Base-by-base conservation (phyloP, 1,140 invertebrate species). In the Brachystomella parvula region DNA sequence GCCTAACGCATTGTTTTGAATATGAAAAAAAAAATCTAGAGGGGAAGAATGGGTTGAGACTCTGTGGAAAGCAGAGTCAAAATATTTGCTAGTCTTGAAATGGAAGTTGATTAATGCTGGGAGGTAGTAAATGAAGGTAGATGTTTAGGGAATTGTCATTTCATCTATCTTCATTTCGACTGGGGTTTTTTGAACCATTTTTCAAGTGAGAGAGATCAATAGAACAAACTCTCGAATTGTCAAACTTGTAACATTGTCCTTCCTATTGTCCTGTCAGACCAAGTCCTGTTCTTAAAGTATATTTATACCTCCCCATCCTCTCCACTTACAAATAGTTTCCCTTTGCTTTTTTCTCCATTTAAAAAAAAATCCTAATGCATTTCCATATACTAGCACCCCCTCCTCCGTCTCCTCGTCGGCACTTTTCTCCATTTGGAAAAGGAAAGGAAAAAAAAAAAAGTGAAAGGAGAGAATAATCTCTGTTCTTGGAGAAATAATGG, bases 181-280 rank as follows among this genome's bases (percentile, higher is more conserved):
- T n/a, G n/a, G n/a, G n/a, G n/a, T n/a, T n/a, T n/a, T n/a, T n/a
- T n/a, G n/a, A n/a, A n/a, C n/a, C n/a, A n/a, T n/a, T n/a, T n/a
- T n/a, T n/a, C n/a, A n/a, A n/a, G n/a, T n/a, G n/a, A n/a, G n/a
- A n/a, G n/a, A n/a, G n/a, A n/a, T n/a, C n/a, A n/a, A n/a, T n/a
- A n/a, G n/a, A n/a, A n/a, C n/a, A n/a, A n/a, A n/a, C n/a, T n/a
- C n/a, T n/a, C n/a, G n/a, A 53, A 53, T 53, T 9, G 9, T 53
- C 9, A 53, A 53, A 53, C 15, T 53, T 53, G 49, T 53, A 17
- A 53, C 21, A 12, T 44, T 44, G 39, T 44, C 39, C 39, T 44
- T 44, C n/a, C 39, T 44, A 53, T 53, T 53, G 49, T 53, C 49
- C 49, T 53, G 49, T 53, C 49, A 53, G 49, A 15, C 12, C 6